Conservation (phyloP, 2,113 vertebrate genomes). For the Miniopterus natalensis region DNA sequence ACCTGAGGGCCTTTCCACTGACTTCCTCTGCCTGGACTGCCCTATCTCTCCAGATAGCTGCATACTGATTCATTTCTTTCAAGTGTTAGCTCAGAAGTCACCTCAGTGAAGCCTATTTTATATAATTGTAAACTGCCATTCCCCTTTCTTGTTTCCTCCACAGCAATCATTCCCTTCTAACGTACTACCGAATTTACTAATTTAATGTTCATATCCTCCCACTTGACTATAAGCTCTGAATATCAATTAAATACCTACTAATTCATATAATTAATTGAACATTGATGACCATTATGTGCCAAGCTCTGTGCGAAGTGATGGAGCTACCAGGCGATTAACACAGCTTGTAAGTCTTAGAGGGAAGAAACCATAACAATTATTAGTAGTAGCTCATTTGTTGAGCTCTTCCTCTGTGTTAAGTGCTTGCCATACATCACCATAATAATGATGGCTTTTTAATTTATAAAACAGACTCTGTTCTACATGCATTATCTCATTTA, state of each 20-base stretch:
- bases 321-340: conserved; percentile 35
- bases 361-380: neutral
- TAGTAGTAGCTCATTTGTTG: neutral
- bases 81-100: neutral
- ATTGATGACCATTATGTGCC: neutral
- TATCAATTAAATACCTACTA: conserved; percentile 20
- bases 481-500: neutral
- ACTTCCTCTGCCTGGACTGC: neutral
- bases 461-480: neutral
- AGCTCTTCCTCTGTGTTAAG: neutral
- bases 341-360: neutral
- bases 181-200: conserved; percentile 30
- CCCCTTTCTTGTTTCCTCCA: neutral
- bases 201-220: neutral
- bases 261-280: conserved; percentile 11
- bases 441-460: neutral
- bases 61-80: conserved; percentile 26
- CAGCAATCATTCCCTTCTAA: neutral
- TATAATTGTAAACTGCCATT: neutral
- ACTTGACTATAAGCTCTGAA: conserved; percentile 25
- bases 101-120: neutral
- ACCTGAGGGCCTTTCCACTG: neutral
- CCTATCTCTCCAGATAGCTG: neutral
- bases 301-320: conserved; percentile 11
- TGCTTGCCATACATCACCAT: neutral